Conservation (phyloP, 2,888 invertebrate genomes). For the Ophion ventricosus region DNA sequence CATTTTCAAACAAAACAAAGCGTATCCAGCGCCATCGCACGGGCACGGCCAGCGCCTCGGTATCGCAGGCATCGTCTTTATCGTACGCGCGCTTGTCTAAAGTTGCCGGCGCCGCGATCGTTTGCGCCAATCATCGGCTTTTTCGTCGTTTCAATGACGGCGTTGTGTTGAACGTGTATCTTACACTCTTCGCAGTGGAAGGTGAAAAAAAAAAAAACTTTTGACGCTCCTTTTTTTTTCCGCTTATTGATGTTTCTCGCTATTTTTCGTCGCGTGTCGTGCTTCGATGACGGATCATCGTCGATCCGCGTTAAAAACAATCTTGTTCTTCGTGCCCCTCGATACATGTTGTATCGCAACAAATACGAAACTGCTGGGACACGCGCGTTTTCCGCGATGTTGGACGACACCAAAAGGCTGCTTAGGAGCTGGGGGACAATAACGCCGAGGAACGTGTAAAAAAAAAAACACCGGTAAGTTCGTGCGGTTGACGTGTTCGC, state of each 20-base stretch:
- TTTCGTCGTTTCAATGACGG: not conserved
- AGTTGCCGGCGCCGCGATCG: no score
- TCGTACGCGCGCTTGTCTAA: no score
- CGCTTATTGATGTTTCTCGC: not conserved
- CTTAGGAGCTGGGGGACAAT: not conserved
- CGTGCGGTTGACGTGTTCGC: not conserved
- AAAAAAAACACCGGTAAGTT: not conserved
- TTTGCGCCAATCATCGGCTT: no score
- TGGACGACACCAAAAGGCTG: not conserved
- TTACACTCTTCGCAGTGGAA: not conserved
- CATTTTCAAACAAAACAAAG: no score
- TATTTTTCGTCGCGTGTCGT: not conserved
- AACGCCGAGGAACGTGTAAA: not conserved
- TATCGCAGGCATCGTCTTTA: no score
- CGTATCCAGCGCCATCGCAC: no score
- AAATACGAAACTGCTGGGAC: not conserved
- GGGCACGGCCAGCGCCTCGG: no score
- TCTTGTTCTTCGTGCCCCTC: not conserved
- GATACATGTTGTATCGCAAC: not conserved
- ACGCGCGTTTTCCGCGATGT: not conserved
- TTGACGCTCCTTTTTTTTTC: not conserved
- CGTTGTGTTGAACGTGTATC: not conserved
- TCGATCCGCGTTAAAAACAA: not conserved
- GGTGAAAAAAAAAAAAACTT: not conserved
- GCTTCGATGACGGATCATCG: not conserved